phyloP scores from a whole-genome alignment of 2,888 invertebrate genomes.

The Cerastoderma edule region DNA sequence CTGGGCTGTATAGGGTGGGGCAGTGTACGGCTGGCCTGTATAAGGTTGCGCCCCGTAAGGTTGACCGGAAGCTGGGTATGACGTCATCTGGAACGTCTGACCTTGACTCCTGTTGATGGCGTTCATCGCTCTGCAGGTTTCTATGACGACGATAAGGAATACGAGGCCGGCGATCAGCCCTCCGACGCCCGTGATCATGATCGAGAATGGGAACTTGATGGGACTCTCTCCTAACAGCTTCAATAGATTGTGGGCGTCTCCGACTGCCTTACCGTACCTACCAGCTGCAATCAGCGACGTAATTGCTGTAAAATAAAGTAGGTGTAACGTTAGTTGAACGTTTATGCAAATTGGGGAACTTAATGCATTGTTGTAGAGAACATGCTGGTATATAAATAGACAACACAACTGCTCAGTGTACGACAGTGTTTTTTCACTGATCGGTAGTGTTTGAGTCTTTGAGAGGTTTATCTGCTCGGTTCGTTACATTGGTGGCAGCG shows the following conservation, averaged over 20 bases:
- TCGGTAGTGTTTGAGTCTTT: too few species aligned
- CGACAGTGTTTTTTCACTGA: too few species aligned
- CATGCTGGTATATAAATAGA: not conserved
- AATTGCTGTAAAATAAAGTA: not conserved
- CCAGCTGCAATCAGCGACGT: not conserved
- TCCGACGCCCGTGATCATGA: not conserved
- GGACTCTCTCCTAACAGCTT: not conserved
- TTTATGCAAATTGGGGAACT: not conserved
- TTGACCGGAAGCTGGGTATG: not conserved
- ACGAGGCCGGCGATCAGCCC: not conserved
- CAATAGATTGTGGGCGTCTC: not conserved
- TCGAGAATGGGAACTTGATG: not conserved
- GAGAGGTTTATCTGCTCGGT: too few species aligned
- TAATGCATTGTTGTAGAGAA: not conserved
- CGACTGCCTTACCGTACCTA: not conserved
- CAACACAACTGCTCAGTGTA: not conserved
- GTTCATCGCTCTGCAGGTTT: not conserved
- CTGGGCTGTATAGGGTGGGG: not conserved
- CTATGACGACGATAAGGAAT: not conserved
- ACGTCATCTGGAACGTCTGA: not conserved
- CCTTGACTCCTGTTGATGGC: not conserved
- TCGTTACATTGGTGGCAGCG: too few species aligned
- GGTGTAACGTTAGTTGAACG: not conserved
- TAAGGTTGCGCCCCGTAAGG: conserved; percentile 7
- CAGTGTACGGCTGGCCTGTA: not conserved